phyloP scores from a whole-genome alignment of 2,797 vertebrate species.

The Tragelaphus eurycerus region DNA sequence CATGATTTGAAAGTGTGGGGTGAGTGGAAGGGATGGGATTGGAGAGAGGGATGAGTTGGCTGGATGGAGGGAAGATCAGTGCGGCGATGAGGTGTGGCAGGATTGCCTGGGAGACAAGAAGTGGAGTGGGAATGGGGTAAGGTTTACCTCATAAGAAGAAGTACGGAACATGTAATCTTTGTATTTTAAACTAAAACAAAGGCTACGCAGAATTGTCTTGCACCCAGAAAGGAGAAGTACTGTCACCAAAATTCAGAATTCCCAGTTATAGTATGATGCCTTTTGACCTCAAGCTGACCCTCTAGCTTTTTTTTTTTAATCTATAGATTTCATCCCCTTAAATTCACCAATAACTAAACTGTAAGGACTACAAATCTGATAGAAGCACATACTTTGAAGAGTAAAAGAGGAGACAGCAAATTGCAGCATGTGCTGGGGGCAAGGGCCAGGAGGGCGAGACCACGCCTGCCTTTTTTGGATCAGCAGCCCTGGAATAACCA shows the following conservation, averaged over 20 bases:
- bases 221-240: not conserved
- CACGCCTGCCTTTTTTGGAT: not conserved
- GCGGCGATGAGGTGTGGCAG: not conserved
- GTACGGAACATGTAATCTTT: not conserved
- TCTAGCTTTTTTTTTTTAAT: not conserved
- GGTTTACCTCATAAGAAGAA: not conserved
- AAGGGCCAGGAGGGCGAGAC: not conserved
- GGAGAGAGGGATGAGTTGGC: not conserved
- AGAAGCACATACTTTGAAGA: not conserved
- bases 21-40: not conserved
- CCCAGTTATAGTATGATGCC: not conserved
- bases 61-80: rapidly evolving
- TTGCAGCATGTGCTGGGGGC: not conserved
- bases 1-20: not conserved
- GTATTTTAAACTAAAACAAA: not conserved
- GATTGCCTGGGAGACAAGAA: not conserved
- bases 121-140: too few species aligned
- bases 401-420: not conserved
- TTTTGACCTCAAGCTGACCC: not conserved
- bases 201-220: not conserved
- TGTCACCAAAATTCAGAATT: not conserved
- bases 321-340: not conserved
- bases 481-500: not conserved
- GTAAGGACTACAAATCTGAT: not conserved
- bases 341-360: not conserved